These are phyloP conservation scores for Trogon surrucura DNA, from an alignment of 2,113 vertebrate species.

Conservation along the genomic window DNA sequence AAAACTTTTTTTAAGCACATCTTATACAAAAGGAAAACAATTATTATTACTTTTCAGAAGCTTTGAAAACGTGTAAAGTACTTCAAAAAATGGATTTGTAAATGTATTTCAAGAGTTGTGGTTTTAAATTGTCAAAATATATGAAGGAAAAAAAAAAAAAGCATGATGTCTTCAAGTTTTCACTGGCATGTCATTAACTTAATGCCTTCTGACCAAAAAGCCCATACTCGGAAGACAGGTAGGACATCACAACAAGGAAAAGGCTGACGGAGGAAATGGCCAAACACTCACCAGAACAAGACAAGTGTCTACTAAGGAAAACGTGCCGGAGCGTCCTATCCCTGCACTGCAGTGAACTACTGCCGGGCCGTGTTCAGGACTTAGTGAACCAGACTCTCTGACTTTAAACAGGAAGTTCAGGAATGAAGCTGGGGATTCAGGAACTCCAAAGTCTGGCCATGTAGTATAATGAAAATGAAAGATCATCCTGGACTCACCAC, in stretches of 20 bases:
- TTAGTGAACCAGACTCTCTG: conserved; percentile 89
- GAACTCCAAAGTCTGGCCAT: conserved; percentile 99
- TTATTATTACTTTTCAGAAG: background rate
- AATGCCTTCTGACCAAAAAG: background rate
- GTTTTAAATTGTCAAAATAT: background rate
- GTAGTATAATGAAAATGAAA: conserved; percentile 99
- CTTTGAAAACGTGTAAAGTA: background rate
- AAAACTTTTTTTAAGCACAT: background rate
- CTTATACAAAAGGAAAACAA: background rate
- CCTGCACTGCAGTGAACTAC: conserved; percentile 96
- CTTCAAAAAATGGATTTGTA: background rate
- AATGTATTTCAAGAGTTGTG: background rate
- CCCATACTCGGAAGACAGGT: background rate
- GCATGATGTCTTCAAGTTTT: background rate
- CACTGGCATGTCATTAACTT: background rate
- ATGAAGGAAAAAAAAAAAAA: background rate
- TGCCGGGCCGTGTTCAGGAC: conserved; percentile 84
- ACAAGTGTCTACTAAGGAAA: conserved; percentile 95
- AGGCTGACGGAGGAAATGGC: background rate
- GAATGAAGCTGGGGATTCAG: conserved; percentile 95
- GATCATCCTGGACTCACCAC: conserved; percentile 87
- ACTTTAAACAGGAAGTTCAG: conserved; percentile 97
- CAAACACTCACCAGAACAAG: conserved; percentile 89
- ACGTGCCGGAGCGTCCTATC: conserved; percentile 94
- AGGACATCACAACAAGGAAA: background rate